Percentiles rank a stretch among this genome's conserved stretches.
Evolutionary conservation across 2,113 vertebrate genomes (phyloP).

Genomic region (Nipponia nippon): DNA sequence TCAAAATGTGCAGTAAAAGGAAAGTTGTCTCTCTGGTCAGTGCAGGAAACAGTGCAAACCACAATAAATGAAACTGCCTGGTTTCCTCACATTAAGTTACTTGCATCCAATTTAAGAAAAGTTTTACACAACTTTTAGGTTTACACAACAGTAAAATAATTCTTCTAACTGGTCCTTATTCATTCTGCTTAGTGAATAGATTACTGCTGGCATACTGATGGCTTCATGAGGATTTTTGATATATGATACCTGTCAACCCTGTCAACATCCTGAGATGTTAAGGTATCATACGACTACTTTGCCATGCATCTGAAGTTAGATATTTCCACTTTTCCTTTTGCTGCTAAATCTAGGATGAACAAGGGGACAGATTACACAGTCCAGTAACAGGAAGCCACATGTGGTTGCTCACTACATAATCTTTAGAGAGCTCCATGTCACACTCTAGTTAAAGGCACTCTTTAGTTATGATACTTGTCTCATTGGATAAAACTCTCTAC

Average conservation of each 20-base stretch:
- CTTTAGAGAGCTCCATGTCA: neutral
- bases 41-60: neutral
- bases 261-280: neutral
- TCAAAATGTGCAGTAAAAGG: neutral
- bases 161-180: neutral
- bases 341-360: neutral
- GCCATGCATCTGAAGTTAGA: neutral
- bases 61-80: neutral
- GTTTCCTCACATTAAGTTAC: neutral
- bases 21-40: neutral
- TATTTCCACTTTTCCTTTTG: neutral
- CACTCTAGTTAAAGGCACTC: slow-evolving; percentile 50
- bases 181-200: neutral
- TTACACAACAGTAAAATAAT: neutral
- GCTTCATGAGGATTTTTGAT: neutral
- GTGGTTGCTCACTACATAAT: neutral
- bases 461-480: neutral
- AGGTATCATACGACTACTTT: neutral
- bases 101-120: neutral
- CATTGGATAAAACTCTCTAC: neutral
- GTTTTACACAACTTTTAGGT: neutral
- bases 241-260: neutral
- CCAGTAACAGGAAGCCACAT: neutral
- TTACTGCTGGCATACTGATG: neutral
- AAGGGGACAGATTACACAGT: neutral